A percentile compares a stretch with the other conserved stretches of the same genome.
phyloP scores from a whole-genome alignment of 2,113 vertebrate genomes.

The Erythrocebus patas region DNA sequence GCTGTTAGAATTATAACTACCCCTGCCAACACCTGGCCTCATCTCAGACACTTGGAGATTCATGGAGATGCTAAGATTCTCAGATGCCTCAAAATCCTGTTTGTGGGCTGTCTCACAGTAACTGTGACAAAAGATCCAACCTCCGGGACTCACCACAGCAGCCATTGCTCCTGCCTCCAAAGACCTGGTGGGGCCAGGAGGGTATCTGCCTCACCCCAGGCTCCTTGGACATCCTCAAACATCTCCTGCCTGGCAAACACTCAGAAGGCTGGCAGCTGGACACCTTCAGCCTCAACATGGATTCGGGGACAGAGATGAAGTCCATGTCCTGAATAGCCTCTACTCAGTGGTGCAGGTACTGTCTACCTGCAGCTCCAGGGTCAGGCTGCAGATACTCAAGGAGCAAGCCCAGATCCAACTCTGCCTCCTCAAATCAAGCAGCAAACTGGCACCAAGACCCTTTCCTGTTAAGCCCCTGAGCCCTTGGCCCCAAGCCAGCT shows the following conservation, averaged over 20 bases:
- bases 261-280: background rate
- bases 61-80: background rate
- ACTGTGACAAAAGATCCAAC: background rate
- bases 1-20: background rate
- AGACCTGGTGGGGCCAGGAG: too few relatives aligned
- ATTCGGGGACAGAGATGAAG: rapidly evolving
- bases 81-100: rapidly evolving
- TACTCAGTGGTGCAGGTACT: rapidly evolving
- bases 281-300: rapidly evolving
- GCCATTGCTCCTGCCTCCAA: too few relatives aligned
- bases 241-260: background rate
- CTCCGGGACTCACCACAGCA: background rate
- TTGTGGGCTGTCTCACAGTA: background rate
- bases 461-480: background rate
- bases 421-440: background rate
- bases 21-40: background rate
- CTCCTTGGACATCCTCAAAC: background rate
- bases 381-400: background rate
- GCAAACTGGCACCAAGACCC: background rate
- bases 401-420: background rate
- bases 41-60: background rate
- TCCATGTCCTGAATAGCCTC: rapidly evolving
- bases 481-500: background rate
- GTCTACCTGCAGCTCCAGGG: rapidly evolving
- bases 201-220: background rate